phyloP scores from a whole-genome alignment of 2,888 invertebrate genomes.

The Lissocephala sabroskyi region DNA sequence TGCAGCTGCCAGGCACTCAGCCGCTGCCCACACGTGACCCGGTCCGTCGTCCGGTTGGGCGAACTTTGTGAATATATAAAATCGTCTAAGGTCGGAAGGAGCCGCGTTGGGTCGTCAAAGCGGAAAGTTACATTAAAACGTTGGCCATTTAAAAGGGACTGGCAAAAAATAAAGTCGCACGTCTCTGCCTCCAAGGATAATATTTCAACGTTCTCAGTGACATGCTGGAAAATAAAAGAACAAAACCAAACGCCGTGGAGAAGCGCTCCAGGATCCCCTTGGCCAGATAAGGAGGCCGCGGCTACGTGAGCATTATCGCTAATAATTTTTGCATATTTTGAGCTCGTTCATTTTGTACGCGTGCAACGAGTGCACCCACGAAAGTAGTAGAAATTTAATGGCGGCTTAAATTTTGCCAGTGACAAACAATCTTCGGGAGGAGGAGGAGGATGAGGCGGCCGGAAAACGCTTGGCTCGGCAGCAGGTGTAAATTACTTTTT shows the following conservation, averaged over 20 bases:
- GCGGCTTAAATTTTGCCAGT: too few relatives aligned
- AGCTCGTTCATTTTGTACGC: slow-evolving; percentile 13
- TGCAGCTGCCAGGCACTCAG: background rate
- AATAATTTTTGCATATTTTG: slow-evolving; percentile 65
- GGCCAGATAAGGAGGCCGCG: slow-evolving; percentile 40
- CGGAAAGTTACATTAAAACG: background rate
- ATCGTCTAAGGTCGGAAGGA: too few relatives aligned
- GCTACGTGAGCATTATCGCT: slow-evolving; percentile 68
- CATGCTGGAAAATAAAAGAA: slow-evolving; percentile 60
- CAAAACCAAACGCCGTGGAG: too few relatives aligned
- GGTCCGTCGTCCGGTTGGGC: background rate
- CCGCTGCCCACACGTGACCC: slow-evolving; percentile 33
- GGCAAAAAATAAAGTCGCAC: slow-evolving; percentile 60
- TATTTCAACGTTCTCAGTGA: slow-evolving; percentile 65
- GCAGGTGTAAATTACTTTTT: slow-evolving; percentile 61
- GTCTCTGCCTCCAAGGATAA: slow-evolving; percentile 68
- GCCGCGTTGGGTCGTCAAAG: background rate
- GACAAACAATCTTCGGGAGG: too few relatives aligned
- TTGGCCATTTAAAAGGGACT: slow-evolving; percentile 1
- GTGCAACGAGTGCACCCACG: slow-evolving; percentile 1
- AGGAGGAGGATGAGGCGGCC: too few relatives aligned
- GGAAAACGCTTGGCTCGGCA: slow-evolving; percentile 22
- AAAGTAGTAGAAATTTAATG: too few relatives aligned
- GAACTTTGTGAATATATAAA: too few relatives aligned
- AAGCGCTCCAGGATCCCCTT: too few relatives aligned